A percentile compares a stretch with the other conserved stretches of the same genome.
phyloP scores from a whole-genome alignment of 2,113 vertebrate species.

The Elephantulus edwardii region DNA sequence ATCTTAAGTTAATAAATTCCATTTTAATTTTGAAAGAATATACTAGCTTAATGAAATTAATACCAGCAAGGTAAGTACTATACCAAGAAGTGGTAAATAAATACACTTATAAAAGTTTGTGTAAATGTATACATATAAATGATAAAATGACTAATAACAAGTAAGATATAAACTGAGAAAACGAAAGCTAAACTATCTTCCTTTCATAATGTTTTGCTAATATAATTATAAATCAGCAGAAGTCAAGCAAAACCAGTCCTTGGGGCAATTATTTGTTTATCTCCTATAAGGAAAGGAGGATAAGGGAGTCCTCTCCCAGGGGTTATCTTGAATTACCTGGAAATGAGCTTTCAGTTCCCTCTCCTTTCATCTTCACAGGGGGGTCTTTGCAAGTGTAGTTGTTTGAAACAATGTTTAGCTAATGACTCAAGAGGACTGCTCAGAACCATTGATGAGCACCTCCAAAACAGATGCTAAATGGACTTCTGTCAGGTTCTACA shows the following conservation, averaged over 20 bases:
- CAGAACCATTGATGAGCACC: constrained; percentile 32
- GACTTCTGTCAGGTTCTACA: constrained; percentile 55
- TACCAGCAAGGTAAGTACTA: background rate
- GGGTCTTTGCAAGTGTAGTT: constrained; percentile 4
- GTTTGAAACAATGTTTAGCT: constrained; percentile 68
- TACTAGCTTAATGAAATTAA: background rate
- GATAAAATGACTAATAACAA: background rate
- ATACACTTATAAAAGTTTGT: background rate
- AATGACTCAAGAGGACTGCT: constrained; percentile 64
- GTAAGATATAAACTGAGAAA: background rate
- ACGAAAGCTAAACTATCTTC: background rate
- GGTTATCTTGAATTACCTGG: constrained; percentile 31
- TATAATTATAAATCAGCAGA: background rate
- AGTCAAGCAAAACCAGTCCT: background rate
- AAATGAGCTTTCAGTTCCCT: background rate
- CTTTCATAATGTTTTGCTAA: background rate
- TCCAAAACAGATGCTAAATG: constrained; percentile 66
- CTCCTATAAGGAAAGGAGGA: background rate
- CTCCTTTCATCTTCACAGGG: background rate
- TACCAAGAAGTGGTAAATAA: background rate
- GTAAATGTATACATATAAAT: background rate
- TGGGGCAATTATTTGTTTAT: background rate
- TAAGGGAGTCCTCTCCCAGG: background rate
- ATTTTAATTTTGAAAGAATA: background rate
- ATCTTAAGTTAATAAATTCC: background rate